These are phyloP conservation scores for Eupithecia exiguata DNA, from an alignment of 2,888 invertebrate species.

Conservation along the genomic window DNA sequence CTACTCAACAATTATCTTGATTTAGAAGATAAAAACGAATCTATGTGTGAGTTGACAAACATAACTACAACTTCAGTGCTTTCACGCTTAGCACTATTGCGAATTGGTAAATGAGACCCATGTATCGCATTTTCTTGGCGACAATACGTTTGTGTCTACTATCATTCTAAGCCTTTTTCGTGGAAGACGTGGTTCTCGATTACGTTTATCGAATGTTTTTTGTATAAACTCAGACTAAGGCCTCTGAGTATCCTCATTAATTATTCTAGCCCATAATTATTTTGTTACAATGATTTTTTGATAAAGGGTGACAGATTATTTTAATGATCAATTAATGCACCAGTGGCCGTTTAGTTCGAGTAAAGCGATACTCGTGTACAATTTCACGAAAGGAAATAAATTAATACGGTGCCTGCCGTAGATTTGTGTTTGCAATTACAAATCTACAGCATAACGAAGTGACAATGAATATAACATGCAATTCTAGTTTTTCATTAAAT, in stretches of 20 bases:
- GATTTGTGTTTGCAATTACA: not conserved
- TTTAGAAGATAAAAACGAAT: no score
- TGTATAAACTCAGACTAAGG: no score
- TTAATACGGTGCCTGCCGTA: not conserved
- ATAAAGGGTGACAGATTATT: not conserved
- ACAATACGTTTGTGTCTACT: no score
- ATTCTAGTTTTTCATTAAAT: not conserved
- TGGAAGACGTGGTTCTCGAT: no score
- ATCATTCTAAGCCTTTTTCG: no score
- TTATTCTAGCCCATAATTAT: not conserved
- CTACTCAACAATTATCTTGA: no score
- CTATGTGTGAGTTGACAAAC: no score
- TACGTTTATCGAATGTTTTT: no score
- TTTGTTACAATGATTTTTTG: not conserved
- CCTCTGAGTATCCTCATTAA: not conserved
- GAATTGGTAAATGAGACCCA: no score
- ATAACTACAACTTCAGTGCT: no score
- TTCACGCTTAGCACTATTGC: no score
- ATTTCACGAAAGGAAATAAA: not conserved
- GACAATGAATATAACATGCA: constrained; percentile 2
- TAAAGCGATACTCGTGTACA: not conserved
- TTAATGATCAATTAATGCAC: not conserved
- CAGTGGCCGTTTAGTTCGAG: not conserved
- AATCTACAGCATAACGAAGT: not conserved
- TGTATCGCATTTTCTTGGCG: no score